phyloP scores from a whole-genome alignment of 2,888 invertebrate genomes.

The Epiblema foenella region DNA sequence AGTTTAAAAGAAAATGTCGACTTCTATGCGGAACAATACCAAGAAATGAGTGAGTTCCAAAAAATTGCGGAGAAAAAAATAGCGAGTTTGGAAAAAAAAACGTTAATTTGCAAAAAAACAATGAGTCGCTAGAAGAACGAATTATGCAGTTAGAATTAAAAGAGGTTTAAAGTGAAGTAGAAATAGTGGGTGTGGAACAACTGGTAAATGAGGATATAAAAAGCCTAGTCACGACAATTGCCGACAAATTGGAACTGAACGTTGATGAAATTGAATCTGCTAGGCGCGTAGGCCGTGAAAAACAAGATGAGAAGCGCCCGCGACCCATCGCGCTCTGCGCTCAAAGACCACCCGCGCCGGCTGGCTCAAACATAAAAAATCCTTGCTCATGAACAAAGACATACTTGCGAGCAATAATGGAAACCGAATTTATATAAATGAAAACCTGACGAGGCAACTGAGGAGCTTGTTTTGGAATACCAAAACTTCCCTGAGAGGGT shows the following conservation, averaged over 20 bases:
- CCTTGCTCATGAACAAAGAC: too few species aligned
- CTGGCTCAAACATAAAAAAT: too few species aligned
- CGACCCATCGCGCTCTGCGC: too few species aligned
- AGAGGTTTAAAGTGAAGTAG: too few species aligned
- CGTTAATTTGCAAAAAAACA: slow-evolving; percentile 7
- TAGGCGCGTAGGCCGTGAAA: too few species aligned
- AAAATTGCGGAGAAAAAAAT: slow-evolving; percentile 25
- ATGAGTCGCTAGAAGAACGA: too few species aligned
- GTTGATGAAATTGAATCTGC: too few species aligned
- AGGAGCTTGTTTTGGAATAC: slow-evolving; percentile 12
- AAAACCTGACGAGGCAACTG: not conserved
- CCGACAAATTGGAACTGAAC: not conserved
- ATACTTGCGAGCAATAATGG: too few species aligned
- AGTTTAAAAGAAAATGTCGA: not conserved
- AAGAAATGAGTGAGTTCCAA: slow-evolving; percentile 30
- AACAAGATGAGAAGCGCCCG: too few species aligned
- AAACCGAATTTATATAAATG: too few species aligned
- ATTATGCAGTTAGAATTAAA: too few species aligned
- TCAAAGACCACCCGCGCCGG: too few species aligned
- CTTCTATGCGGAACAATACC: slow-evolving; percentile 9
- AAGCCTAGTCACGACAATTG: not conserved
- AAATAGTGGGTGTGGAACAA: slow-evolving; percentile 12
- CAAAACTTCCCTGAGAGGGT: not conserved
- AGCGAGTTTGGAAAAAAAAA: slow-evolving; percentile 7
- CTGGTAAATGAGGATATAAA: not conserved